Evolutionary conservation across 2,797 vertebrate species (phyloP).

Genomic region (Cyprinodon diabolis): DNA sequence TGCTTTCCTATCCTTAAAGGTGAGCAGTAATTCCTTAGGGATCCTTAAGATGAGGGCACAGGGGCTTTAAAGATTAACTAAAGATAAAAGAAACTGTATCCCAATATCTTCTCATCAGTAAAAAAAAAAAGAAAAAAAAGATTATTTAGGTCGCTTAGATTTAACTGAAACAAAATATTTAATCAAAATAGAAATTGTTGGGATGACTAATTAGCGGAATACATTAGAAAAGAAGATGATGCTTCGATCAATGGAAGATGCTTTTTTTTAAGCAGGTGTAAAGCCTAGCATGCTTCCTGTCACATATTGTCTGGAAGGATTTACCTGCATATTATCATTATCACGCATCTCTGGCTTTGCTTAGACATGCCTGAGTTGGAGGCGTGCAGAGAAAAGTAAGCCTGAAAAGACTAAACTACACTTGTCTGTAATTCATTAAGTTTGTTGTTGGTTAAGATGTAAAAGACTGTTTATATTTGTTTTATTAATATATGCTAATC

Average conservation of each 20-base stretch:
- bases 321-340: slow-evolving; percentile 55
- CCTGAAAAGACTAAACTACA: slow-evolving; percentile 5
- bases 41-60: slow-evolving; percentile 51
- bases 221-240: slow-evolving; percentile 9
- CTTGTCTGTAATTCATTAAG: not conserved
- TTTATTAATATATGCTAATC: too few relatives aligned
- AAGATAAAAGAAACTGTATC: slow-evolving; percentile 21
- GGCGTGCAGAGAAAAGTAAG: not conserved
- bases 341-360: slow-evolving; percentile 50
- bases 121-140: not conserved
- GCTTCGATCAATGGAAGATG: slow-evolving; percentile 14
- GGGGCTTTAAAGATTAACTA: slow-evolving; percentile 37
- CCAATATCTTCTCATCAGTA: not conserved
- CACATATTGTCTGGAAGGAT: slow-evolving; percentile 44
- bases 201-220: not conserved
- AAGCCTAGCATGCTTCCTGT: slow-evolving; percentile 10
- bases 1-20: slow-evolving; percentile 56
- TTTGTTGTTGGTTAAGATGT: not conserved
- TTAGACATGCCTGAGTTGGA: slow-evolving; percentile 46
- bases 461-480: too few relatives aligned
- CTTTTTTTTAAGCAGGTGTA: slow-evolving; percentile 24
- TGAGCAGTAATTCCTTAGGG: slow-evolving; percentile 51
- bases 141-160: not conserved
- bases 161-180: not conserved
- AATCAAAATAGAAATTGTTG: not conserved